These are phyloP conservation scores for Periophthalmus modestus DNA, from an alignment of 2,113 vertebrate genomes.

Conservation along the genomic window DNA sequence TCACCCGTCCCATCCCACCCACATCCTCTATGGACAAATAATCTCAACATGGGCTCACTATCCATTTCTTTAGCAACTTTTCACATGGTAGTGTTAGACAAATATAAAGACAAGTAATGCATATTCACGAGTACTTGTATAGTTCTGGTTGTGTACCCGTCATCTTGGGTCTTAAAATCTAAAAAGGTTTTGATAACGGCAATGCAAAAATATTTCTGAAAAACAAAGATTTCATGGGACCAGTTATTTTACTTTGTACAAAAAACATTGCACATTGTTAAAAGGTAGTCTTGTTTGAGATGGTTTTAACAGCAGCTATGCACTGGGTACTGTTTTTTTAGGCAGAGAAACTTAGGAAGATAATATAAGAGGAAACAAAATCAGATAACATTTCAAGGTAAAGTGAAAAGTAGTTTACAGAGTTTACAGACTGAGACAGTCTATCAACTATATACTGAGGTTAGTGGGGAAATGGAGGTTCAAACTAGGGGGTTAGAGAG, in stretches of 20 bases:
- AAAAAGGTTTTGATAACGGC: neutral
- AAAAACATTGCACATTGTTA: neutral
- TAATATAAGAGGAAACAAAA: constrained; percentile 72
- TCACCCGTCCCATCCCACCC: neutral
- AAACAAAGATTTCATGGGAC: neutral
- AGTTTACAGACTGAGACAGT: constrained; percentile 74
- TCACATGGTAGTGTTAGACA: neutral
- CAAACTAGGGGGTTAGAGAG: constrained; percentile 95
- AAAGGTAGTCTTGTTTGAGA: neutral
- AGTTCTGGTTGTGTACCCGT: too few species aligned
- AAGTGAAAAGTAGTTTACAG: constrained; percentile 75
- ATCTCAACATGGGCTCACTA: neutral
- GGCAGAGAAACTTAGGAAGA: constrained; percentile 41
- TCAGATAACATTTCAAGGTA: constrained; percentile 80
- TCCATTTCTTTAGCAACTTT: neutral
- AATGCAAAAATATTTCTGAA: too few species aligned
- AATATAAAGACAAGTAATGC: too few species aligned
- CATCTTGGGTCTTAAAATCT: too few species aligned
- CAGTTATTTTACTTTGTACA: neutral
- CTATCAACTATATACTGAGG: constrained; percentile 85
- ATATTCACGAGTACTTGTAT: neutral
- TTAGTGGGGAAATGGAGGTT: constrained; percentile 91
- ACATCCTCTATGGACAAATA: neutral
- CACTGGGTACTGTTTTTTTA: constrained; percentile 27
- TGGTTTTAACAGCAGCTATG: constrained; percentile 7